These are phyloP conservation scores for Pygathrix nemaeus DNA, from an alignment of 2,113 vertebrate genomes.

Conservation along the genomic window DNA sequence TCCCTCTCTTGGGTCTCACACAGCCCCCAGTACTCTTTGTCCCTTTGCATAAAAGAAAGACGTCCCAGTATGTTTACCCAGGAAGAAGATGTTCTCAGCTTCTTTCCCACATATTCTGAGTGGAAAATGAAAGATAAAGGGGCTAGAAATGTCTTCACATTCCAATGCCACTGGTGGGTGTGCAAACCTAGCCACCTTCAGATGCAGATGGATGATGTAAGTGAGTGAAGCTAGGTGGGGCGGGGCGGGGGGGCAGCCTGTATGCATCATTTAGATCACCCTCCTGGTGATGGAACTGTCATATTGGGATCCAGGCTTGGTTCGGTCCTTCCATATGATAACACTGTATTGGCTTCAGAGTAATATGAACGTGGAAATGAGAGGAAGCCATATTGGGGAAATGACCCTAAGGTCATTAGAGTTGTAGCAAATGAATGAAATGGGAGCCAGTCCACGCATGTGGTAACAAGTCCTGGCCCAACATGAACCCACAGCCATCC, in stretches of 20 bases:
- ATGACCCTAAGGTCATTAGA: neutral
- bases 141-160: neutral
- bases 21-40: neutral
- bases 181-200: neutral
- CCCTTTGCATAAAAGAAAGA: neutral
- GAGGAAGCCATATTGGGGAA: neutral
- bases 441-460: neutral
- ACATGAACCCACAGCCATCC: neutral
- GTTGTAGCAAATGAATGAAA: neutral
- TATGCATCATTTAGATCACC: neutral
- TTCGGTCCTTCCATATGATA: neutral
- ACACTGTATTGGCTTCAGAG: neutral
- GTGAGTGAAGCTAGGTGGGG: neutral
- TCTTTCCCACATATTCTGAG: neutral
- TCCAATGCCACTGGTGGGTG: neutral
- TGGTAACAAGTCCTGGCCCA: neutral
- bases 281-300: neutral
- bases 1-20: neutral
- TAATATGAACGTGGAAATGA: neutral
- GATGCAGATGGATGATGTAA: neutral
- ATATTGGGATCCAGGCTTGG: neutral
- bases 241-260: neutral
- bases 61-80: neutral
- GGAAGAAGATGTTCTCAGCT: neutral
- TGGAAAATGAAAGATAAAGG: neutral